Percentiles rank a stretch among this genome's conserved stretches.
Evolutionary conservation across 2,797 vertebrate genomes (phyloP).

Genomic region (Sebastes matsubarae): DNA sequence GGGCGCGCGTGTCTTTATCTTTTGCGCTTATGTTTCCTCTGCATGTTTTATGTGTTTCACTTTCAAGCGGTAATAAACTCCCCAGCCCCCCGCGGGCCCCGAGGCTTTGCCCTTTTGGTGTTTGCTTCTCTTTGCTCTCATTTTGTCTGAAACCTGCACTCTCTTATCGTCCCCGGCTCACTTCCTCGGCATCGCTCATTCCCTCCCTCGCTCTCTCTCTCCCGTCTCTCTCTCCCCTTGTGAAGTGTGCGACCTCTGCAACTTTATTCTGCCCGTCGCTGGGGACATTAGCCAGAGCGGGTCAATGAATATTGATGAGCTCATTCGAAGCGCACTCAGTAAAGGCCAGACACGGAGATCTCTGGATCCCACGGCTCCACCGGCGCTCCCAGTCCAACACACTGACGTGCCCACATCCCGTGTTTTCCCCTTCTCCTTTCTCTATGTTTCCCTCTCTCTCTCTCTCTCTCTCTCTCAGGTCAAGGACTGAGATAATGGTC

Average conservation of each 20-base stretch:
- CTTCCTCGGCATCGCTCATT: conserved; percentile 44
- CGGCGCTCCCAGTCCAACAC: conserved; percentile 48
- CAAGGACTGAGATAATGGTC: conserved; percentile 72
- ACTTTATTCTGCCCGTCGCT: conserved; percentile 73
- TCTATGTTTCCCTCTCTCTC: neutral
- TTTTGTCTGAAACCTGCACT: conserved; percentile 55
- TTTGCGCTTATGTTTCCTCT: conserved; percentile 43
- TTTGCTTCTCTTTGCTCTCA: conserved; percentile 58
- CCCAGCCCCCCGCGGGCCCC: conserved; percentile 34
- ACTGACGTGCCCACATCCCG: conserved; percentile 50
- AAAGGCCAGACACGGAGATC: conserved; percentile 73
- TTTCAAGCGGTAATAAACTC: conserved; percentile 68
- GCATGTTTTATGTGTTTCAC: conserved; percentile 61
- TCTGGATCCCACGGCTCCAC: conserved; percentile 58
- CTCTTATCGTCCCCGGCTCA: conserved; percentile 46
- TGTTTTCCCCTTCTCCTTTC: conserved; percentile 3
- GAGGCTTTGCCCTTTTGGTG: conserved; percentile 64
- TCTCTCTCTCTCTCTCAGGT: conserved; percentile 36
- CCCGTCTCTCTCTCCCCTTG: conserved; percentile 19
- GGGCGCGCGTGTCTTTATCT: conserved; percentile 39
- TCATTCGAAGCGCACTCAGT: conserved; percentile 68
- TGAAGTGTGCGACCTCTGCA: conserved; percentile 78
- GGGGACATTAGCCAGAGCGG: conserved; percentile 72
- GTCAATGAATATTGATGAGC: conserved; percentile 85
- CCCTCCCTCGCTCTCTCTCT: conserved; percentile 11